A percentile compares a stretch with the other conserved stretches of the same genome.
These are phyloP conservation scores for Abscondita cerata DNA, from an alignment of 2,888 invertebrate species.

Conservation along the genomic window DNA sequence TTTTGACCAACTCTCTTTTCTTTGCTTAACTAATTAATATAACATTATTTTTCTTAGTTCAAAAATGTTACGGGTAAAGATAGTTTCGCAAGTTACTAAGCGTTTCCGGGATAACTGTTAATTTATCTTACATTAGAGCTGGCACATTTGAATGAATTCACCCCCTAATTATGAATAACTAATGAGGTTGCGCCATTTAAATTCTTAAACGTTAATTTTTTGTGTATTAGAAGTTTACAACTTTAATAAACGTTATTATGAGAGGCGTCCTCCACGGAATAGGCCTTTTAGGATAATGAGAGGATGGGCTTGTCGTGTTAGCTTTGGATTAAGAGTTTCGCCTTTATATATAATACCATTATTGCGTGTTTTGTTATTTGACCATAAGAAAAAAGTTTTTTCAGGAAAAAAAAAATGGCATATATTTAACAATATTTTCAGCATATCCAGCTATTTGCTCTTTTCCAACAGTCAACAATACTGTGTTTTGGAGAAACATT, in stretches of 20 bases:
- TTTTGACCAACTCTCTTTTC: too few species aligned
- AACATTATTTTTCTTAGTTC: too few species aligned
- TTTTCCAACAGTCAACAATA: conserved; percentile 40
- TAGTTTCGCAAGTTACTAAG: neutral
- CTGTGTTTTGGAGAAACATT: conserved; percentile 34
- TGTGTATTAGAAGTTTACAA: neutral
- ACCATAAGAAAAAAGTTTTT: neutral
- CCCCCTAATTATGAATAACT: neutral
- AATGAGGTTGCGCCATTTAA: too few species aligned
- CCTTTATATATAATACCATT: conserved; percentile 42
- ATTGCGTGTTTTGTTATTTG: conserved; percentile 26
- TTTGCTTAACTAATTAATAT: too few species aligned
- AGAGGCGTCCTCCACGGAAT: conserved; percentile 48
- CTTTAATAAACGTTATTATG: conserved; percentile 48
- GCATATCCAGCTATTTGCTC: conserved; percentile 28
- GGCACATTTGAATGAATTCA: neutral
- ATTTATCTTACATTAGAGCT: neutral
- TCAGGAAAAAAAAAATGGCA: neutral
- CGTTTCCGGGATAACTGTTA: neutral
- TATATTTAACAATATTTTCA: conserved; percentile 18
- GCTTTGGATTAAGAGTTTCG: conserved; percentile 41
- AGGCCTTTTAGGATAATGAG: conserved; percentile 53
- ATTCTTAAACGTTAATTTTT: conserved; percentile 7
- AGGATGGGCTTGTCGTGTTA: conserved; percentile 39
- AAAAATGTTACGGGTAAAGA: conserved; percentile 4